phyloP scores from a whole-genome alignment of 2,888 invertebrate species.

The Saturnia pavonia region DNA sequence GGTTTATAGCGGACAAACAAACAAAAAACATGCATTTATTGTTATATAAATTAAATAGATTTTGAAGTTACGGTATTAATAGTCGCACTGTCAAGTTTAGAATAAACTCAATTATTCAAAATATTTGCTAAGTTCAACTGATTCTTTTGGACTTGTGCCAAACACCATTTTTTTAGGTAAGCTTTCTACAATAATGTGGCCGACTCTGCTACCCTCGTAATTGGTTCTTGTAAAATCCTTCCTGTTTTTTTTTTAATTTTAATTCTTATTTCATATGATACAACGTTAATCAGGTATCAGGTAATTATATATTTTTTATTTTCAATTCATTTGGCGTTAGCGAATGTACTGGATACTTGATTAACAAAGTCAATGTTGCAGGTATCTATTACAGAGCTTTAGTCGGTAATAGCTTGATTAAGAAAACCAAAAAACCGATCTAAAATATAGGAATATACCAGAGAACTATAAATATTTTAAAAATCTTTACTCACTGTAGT shows the following conservation, averaged over 20 bases:
- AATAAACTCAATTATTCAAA: background rate
- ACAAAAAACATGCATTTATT: too few species aligned
- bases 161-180: background rate
- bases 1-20: too few species aligned
- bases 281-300: background rate
- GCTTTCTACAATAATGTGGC: background rate
- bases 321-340: background rate
- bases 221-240: background rate
- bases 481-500: background rate
- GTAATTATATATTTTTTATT: background rate
- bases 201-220: background rate
- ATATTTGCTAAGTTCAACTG: background rate
- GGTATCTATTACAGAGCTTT: background rate
- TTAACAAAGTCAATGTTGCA: background rate
- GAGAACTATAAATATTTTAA: background rate
- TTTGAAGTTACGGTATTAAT: background rate
- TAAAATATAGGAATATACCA: background rate
- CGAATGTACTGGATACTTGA: background rate
- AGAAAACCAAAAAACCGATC: background rate
- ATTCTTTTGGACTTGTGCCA: background rate
- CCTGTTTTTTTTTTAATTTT: background rate
- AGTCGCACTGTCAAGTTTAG: background rate
- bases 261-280: background rate
- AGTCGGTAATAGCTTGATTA: background rate
- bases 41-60: background rate